These are phyloP conservation scores for Tiphia femorata DNA, from an alignment of 2,888 invertebrate genomes.

Conservation along the genomic window DNA sequence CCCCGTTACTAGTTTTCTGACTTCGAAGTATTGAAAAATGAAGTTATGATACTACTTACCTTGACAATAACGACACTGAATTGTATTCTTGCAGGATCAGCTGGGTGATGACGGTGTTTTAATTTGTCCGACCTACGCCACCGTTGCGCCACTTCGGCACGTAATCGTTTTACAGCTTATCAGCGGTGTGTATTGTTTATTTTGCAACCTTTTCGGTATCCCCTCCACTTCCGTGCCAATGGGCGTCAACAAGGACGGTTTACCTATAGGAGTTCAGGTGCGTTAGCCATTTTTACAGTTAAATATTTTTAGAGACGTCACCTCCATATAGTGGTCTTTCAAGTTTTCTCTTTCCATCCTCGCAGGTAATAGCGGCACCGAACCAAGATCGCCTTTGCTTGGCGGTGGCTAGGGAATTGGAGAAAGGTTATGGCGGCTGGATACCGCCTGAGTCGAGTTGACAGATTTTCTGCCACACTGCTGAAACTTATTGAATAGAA, in stretches of 20 bases:
- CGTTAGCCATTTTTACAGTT: slow-evolving; percentile 8
- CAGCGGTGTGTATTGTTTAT: slow-evolving; percentile 76
- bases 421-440: slow-evolving; percentile 88
- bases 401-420: slow-evolving; percentile 84
- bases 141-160: slow-evolving; percentile 68
- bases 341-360: slow-evolving; percentile 1
- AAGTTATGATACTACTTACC: slow-evolving; percentile 1
- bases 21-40: neutral
- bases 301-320: neutral
- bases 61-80: neutral
- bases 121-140: slow-evolving; percentile 71
- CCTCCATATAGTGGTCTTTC: neutral
- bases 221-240: slow-evolving; percentile 83
- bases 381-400: slow-evolving; percentile 85
- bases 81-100: slow-evolving; percentile 67
- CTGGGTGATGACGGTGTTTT: slow-evolving; percentile 75
- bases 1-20: neutral
- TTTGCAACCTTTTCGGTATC: slow-evolving; percentile 80
- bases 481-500: too few species aligned
- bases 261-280: slow-evolving; percentile 85
- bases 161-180: slow-evolving; percentile 73
- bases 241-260: slow-evolving; percentile 74
- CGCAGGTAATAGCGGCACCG: slow-evolving; percentile 79
- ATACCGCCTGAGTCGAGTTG: slow-evolving; percentile 68
- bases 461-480: neutral